Evolutionary conservation across 2,888 invertebrate genomes (phyloP), one percentile per base, ranked within the genome.

Genomic region (Pheosia gnoma): DNA sequence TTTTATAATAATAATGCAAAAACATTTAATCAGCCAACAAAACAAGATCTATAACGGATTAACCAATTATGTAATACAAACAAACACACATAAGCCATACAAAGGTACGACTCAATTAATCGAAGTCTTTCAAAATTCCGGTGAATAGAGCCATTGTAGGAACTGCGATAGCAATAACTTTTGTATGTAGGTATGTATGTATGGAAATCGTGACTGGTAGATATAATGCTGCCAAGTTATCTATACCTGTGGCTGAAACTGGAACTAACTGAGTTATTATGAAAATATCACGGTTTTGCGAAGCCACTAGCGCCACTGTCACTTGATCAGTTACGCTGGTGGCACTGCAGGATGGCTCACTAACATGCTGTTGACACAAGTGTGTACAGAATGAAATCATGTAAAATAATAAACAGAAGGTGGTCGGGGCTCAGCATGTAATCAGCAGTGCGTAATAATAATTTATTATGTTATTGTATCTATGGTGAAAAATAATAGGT

Each of bases 21-120:
- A 58, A 58, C 39, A 9, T 51, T 41, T 39, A 49, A 11, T 49
- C 51, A 55, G 37, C 58, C 52, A 65, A 70, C 69, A 76, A 73
- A 72, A 67, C 64, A 66, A 67, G 62, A 63, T 71, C 69, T 79
- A 75, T 75, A 74, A 71, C 66, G 66, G 72, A 77, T 79, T 75
- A 77, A 72, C 70, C 70, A 75, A 80, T 79, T 78, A 73, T 75
- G 66, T 74, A 75, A 74, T 72, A 64, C 67, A 71, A 74, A 78
- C 73, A 74, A 75, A 68, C 65, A 69, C 68, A 65, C 63, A 65
- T 60, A 75, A 73, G 59, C 71, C 71, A 59, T 70, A 78, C 74
- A 79, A 77, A 76, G 66, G 64, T 70, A 62, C 56, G 45, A 77
- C 70, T 72, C 74, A 76, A 74, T 75, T 78, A 78, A 76, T 71